These are phyloP conservation scores for Oenanthe melanoleuca DNA, from an alignment of 2,113 vertebrate species.

Conservation along the genomic window DNA sequence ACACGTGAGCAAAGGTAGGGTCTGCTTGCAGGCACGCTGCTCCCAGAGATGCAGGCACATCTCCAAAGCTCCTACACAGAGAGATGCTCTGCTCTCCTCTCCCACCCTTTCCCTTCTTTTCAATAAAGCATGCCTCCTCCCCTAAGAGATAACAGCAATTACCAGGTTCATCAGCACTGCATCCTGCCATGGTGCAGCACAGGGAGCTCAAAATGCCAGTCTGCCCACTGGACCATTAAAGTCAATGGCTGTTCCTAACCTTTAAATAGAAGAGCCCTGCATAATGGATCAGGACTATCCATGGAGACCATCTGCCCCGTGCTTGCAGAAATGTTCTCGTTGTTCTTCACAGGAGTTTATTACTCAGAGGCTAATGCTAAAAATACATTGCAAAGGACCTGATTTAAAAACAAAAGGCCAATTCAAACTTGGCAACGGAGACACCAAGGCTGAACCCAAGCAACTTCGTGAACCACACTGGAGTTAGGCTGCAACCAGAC, in stretches of 20 bases:
- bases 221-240: neutral
- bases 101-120: neutral
- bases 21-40: neutral
- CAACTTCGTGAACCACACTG: neutral
- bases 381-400: neutral
- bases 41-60: fast-evolving
- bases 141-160: neutral
- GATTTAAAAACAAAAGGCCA: neutral
- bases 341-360: constrained; percentile 7
- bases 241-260: neutral
- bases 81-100: neutral
- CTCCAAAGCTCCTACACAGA: neutral
- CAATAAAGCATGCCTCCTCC: neutral
- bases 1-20: neutral
- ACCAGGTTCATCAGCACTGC: neutral
- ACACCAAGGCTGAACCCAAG: neutral
- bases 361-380: constrained; percentile 18
- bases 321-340: neutral
- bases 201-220: constrained; percentile 12
- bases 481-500: neutral
- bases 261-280: constrained; percentile 3
- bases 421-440: neutral
- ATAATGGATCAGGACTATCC: neutral
- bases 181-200: neutral
- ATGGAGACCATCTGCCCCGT: neutral